These are phyloP conservation scores for Ochotona princeps DNA, from an alignment of 2,113 vertebrate genomes.

Conservation along the genomic window DNA sequence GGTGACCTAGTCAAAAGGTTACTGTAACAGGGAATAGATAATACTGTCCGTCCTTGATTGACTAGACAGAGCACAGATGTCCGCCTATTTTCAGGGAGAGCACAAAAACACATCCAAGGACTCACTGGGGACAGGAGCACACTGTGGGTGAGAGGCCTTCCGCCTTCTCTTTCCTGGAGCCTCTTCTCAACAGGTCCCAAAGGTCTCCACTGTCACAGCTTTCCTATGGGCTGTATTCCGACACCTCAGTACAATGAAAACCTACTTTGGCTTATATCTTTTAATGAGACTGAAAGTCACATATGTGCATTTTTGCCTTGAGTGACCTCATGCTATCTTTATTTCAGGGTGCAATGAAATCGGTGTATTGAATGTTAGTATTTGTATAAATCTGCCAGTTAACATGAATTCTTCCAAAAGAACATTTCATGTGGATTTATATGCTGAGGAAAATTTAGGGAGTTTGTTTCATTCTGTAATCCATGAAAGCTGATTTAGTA, in stretches of 20 bases:
- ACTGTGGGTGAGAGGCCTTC: no score
- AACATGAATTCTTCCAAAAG: neutral
- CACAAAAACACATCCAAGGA: no score
- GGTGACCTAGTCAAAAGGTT: no score
- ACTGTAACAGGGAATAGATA: no score
- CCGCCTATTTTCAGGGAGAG: no score
- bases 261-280: neutral
- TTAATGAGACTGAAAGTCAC: conserved; percentile 6
- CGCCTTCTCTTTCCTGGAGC: no score
- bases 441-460: neutral
- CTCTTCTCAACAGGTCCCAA: no score
- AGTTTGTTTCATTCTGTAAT: neutral
- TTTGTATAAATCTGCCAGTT: neutral
- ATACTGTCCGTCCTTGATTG: no score
- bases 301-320: neutral
- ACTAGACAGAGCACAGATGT: no score
- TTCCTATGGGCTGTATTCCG: no score
- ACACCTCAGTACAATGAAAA: neutral
- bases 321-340: neutral
- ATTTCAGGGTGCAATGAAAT: neutral
- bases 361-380: neutral
- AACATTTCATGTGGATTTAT: neutral
- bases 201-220: no score
- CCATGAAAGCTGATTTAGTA: neutral
- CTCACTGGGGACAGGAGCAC: no score